phyloP scores from a whole-genome alignment of 2,113 vertebrate genomes.

The Coturnix japonica region DNA sequence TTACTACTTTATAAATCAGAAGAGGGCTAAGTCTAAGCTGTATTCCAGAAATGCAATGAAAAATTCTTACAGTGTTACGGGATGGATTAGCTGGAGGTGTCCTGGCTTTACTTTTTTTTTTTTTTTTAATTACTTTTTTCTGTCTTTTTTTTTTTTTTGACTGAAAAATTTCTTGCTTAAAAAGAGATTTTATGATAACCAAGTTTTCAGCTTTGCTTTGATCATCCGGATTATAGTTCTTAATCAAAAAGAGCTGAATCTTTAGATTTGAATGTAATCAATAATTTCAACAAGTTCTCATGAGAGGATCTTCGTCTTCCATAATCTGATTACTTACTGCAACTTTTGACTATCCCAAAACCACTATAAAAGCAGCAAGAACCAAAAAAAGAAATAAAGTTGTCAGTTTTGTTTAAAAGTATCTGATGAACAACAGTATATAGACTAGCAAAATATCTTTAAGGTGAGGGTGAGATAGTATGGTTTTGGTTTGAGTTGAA shows the following conservation, averaged over 20 bases:
- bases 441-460: not conserved
- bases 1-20: not conserved
- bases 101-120: not conserved
- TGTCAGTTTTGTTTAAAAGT: not conserved
- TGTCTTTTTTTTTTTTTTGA: not conserved
- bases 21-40: not conserved
- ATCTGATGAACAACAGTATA: not conserved
- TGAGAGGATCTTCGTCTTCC: not conserved
- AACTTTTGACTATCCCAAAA: not conserved
- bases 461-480: not conserved
- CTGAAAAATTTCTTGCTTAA: not conserved
- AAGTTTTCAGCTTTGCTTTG: not conserved
- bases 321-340: rapidly evolving
- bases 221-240: not conserved
- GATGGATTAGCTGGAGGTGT: not conserved
- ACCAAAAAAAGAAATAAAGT: not conserved
- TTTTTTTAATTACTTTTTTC: not conserved
- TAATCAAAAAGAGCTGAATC: not conserved
- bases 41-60: not conserved
- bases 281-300: not conserved
- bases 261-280: not conserved
- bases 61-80: not conserved
- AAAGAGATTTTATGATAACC: not conserved
- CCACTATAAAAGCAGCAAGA: not conserved
- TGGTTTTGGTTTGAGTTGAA: not conserved